phyloP scores from a whole-genome alignment of 2,888 invertebrate species.

The Eristalis arbustorum region DNA sequence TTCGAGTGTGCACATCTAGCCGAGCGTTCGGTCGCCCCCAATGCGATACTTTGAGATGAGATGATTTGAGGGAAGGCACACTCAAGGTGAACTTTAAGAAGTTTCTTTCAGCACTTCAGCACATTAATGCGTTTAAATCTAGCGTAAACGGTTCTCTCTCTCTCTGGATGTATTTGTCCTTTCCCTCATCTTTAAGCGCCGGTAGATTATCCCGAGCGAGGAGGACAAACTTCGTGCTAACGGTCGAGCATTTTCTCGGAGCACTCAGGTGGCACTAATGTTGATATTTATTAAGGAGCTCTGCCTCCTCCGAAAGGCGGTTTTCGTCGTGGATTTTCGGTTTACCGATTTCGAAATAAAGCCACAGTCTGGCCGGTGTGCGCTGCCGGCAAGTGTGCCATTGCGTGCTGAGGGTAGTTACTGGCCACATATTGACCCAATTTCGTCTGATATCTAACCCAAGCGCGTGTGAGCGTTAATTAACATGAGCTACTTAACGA shows the following conservation, averaged over 20 bases:
- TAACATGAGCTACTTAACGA: constrained; percentile 13
- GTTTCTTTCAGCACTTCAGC: constrained; percentile 59
- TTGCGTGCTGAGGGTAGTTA: not conserved
- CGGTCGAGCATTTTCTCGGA: constrained; percentile 25
- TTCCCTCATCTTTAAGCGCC: not conserved
- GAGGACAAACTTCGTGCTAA: constrained; percentile 45
- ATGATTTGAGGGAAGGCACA: not conserved
- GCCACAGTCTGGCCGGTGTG: not conserved
- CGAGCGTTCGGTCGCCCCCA: not conserved
- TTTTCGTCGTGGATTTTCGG: constrained; percentile 7
- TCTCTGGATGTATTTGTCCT: not conserved
- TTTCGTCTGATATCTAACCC: not conserved
- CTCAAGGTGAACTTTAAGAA: constrained; percentile 53
- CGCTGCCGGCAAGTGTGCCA: not conserved
- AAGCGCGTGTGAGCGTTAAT: constrained; percentile 12
- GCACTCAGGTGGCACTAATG: constrained; percentile 54
- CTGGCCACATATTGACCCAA: not conserved
- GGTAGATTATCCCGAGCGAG: not conserved
- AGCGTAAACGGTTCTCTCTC: constrained; percentile 44
- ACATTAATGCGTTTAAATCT: constrained; percentile 64
- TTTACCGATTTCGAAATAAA: not conserved
- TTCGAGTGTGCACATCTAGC: not conserved
- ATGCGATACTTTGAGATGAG: not conserved
- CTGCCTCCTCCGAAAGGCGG: not conserved
- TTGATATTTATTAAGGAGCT: constrained; percentile 43